Base-by-base conservation (phyloP, 2,113 vertebrate species). In the Menura novaehollandiae region DNA sequence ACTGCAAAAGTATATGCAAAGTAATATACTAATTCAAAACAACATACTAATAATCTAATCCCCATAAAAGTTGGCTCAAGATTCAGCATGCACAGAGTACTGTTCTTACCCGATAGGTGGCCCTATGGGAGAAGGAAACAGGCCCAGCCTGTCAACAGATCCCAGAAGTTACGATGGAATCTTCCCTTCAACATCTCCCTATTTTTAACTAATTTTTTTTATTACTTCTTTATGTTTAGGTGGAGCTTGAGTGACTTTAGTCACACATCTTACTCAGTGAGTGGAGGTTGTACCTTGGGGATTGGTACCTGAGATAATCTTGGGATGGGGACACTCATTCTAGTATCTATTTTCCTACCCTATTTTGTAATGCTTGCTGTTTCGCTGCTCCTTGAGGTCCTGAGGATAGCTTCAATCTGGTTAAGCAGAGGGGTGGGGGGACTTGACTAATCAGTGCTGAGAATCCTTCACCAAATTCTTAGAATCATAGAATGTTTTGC, bases 241-340 rank as follows among this genome's bases (percentile, higher is more conserved):
- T 46, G 33, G 27, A 60, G 17, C 7, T 63, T 72, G 49, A 32
- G 26, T 30, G 56, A 22, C n/a, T 63, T 55, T 6, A 64, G 35
- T 37, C 27, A 51, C 10, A 23, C 6, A 39, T n/a, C 0, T 0
- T 41, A n/a, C 24, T n/a, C 8, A 30, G 20, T 41, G 43, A 47
- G 43, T n/a, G 26, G 20, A 10, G 8, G 10, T 7, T 20, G n/a
- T 74, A 19, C 43, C n/a, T 28, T 66, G 24, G 12, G 13, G 7
- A 1, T 74, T 14, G 4, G 12, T 49, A 41, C 13, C 12, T 74
- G 59, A 30, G 28, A 15, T 47, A 47, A 41, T 8, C 13, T 56
- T 85, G n/a, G 24, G 28, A 56, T 49, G 35, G 24, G 30, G 15
- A 30, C 15, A 5, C 10, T 23, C 19, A 19, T 58, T 43, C 69